A percentile compares a stretch with the other conserved stretches of the same genome.
These are phyloP conservation scores for Achatina immaculata DNA, from an alignment of 1,140 invertebrate species.

Conservation along the genomic window DNA sequence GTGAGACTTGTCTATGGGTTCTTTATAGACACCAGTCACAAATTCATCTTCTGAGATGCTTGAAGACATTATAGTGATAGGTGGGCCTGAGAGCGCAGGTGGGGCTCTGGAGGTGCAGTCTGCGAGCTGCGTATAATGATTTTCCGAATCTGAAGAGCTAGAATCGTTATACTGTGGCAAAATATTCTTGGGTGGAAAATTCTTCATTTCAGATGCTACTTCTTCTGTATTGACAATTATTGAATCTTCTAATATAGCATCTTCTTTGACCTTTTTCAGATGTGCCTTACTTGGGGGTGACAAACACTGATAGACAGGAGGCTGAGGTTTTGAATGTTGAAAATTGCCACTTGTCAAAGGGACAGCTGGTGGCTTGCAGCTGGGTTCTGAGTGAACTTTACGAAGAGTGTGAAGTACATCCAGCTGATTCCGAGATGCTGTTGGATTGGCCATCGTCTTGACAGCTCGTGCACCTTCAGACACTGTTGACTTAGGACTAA, in stretches of 20 bases:
- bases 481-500: conserved; percentile 35
- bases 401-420: conserved; percentile 33
- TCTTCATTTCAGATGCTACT: background rate
- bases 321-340: conserved; percentile 50
- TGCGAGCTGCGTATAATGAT: background rate
- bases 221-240: background rate
- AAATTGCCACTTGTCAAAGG: conserved; percentile 15
- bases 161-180: background rate
- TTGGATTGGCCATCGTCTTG: conserved; percentile 34
- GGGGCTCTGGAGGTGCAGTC: background rate
- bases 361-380: conserved; percentile 29
- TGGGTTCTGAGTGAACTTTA: conserved; percentile 46
- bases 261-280: conserved; percentile 47
- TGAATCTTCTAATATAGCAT: conserved; percentile 14
- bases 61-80: background rate
- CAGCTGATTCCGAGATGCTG: conserved; percentile 28
- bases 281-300: conserved; percentile 46
- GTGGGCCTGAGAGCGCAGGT: background rate
- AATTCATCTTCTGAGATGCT: conserved; percentile 52
- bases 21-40: conserved; percentile 61
- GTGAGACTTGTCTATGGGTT: conserved; percentile 51
- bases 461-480: conserved; percentile 24
- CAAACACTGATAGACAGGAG: conserved; percentile 52
- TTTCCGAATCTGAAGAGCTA: background rate
- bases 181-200: background rate